These are phyloP conservation scores for Frankliniella fusca DNA, from an alignment of 2,888 invertebrate species.

Conservation along the genomic window DNA sequence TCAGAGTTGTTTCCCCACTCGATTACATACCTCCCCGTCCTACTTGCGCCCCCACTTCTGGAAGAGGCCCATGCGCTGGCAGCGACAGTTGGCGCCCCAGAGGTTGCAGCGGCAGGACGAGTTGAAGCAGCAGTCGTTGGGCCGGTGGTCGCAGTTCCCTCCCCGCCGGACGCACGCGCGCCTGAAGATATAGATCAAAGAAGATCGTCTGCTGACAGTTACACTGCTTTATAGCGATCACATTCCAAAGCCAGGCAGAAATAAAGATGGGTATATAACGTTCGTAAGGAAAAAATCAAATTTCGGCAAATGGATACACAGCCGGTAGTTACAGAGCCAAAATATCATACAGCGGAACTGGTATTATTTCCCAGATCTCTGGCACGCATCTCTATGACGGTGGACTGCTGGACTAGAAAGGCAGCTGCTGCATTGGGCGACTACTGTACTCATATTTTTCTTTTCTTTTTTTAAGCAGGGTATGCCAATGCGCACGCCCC, in stretches of 20 bases:
- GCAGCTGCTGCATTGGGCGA: too few species aligned
- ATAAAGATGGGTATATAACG: neutral
- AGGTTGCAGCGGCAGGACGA: slow-evolving; percentile 83
- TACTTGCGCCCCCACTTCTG: slow-evolving; percentile 60
- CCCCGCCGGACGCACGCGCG: slow-evolving; percentile 67
- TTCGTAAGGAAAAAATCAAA: too few species aligned
- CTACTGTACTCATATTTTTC: too few species aligned
- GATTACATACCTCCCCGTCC: neutral
- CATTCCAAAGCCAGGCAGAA: slow-evolving; percentile 5
- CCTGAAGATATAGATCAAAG: slow-evolving; percentile 17
- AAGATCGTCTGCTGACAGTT: slow-evolving; percentile 24
- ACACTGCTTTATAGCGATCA: slow-evolving; percentile 3
- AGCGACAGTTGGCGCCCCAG: slow-evolving; percentile 84
- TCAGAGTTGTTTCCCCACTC: too few species aligned
- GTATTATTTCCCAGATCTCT: too few species aligned
- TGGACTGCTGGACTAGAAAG: too few species aligned
- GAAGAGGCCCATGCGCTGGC: slow-evolving; percentile 83
- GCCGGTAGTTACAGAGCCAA: too few species aligned
- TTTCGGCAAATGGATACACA: too few species aligned
- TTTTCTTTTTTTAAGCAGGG: too few species aligned
- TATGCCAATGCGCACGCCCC: too few species aligned
- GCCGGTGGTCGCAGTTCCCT: slow-evolving; percentile 79
- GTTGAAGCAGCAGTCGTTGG: slow-evolving; percentile 80
- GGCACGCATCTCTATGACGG: too few species aligned
- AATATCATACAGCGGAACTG: too few species aligned